Evolutionary conservation across 2,888 invertebrate genomes (phyloP), one percentile per base, ranked within the genome.

Genomic region (Congeria kusceri): DNA sequence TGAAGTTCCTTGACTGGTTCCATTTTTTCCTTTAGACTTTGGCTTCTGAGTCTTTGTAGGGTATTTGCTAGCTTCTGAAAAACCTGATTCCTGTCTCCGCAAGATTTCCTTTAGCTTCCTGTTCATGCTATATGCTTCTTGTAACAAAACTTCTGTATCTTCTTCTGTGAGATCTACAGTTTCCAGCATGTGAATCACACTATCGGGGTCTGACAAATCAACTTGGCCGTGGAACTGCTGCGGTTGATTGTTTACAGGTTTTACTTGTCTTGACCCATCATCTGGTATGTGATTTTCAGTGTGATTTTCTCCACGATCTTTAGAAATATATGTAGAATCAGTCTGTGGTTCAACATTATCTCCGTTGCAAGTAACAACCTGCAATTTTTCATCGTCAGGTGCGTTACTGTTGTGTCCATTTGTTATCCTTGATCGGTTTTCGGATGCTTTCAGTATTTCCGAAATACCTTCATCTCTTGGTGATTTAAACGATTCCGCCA

Each of bases 111-210:
- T 87, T 23, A 90, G 74, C 69, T 88, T 86, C 77, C 67, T 86
- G 76, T 90, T 90, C 68, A 90, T 84, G 70, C 83, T 87, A 64
- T 90, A 89, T 9, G 90, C 90, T 68, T 90, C 88, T 57, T 86
- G 83, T 9, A 90, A 75, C 15, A 90, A 75, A 28, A 83, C 80
- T 28, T 90, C 90, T n/a, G 90, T 88, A 62, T 90, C 90, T 67
- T 88, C 88, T 62, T 90, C 90, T 18, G 87, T 81, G 28, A 90
- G 80, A 32, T 89, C 86, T 23, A 88, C 86, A 32, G 71, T 81
- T 68, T 88, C 87, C 25, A 90, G 67, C 83, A 89, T 83, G n/a
- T 83, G 62, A 18, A 87, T 69, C 18, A 90, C 76, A 59, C 83
- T 83, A 9, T 88, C 87, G 18, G 88, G 86, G 56, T 89, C 75